Evolutionary conservation across 64 coral and sea anemone genomes (phyloP).

Genomic region (Astreopora myriophthalma): DNA sequence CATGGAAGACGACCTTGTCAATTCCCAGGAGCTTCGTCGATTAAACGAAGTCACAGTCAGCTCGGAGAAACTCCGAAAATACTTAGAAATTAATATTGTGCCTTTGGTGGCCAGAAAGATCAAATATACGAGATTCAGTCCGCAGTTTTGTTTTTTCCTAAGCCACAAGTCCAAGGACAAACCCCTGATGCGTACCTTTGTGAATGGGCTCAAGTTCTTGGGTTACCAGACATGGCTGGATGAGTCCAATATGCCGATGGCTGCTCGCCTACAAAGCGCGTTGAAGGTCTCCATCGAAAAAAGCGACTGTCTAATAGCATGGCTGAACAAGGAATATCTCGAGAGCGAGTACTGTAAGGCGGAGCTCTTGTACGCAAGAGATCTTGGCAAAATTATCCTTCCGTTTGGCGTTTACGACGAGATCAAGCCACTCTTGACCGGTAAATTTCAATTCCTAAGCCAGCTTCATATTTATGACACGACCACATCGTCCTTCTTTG

Average conservation of each 20-base stretch:
- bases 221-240: conserved; percentile 86
- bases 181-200: conserved; percentile 80
- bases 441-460: conserved; percentile 64
- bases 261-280: background rate
- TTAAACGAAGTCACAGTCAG: conserved; percentile 37
- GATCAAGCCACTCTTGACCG: conserved; percentile 31
- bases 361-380: conserved; percentile 72
- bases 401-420: conserved; percentile 70
- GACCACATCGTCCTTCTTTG: conserved; percentile 71
- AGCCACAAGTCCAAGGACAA: conserved; percentile 90
- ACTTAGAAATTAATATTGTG: conserved; percentile 81
- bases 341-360: conserved; percentile 73
- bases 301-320: conserved; percentile 81
- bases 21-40: conserved; percentile 58
- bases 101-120: conserved; percentile 79
- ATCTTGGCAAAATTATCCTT: conserved; percentile 65
- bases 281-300: conserved; percentile 61
- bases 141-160: conserved; percentile 87
- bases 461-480: conserved; percentile 49
- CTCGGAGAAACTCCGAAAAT: conserved; percentile 63
- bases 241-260: conserved; percentile 58
- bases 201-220: conserved; percentile 77
- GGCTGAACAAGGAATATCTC: conserved; percentile 86
- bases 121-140: conserved; percentile 73
- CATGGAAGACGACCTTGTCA: conserved; percentile 77